These are phyloP conservation scores for Xylocopa sonorina DNA, from an alignment of 1,140 invertebrate species.

Conservation along the genomic window DNA sequence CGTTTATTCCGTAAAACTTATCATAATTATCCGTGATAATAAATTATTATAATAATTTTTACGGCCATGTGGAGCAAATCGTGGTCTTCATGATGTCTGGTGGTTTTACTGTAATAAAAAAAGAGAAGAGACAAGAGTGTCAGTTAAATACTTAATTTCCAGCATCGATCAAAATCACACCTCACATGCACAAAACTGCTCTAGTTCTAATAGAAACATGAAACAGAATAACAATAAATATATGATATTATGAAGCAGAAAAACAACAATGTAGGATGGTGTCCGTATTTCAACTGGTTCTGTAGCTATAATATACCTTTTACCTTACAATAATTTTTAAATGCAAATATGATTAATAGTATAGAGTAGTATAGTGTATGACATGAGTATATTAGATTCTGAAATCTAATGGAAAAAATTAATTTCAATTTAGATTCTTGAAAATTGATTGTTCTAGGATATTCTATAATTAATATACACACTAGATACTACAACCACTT, in stretches of 20 bases:
- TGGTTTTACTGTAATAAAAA: slow-evolving; percentile 76
- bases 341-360: slow-evolving; percentile 18
- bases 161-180: slow-evolving; percentile 20
- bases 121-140: slow-evolving; percentile 38
- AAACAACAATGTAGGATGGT: neutral
- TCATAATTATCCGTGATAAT: slow-evolving; percentile 66
- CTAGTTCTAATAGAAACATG: slow-evolving; percentile 1
- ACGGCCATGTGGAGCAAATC: slow-evolving; percentile 63
- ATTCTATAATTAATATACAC: neutral
- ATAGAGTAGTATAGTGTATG: too few relatives aligned
- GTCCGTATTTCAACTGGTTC: neutral
- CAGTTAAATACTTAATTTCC: slow-evolving; percentile 41
- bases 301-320: neutral
- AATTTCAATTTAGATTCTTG: neutral
- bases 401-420: neutral
- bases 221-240: neutral
- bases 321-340: slow-evolving; percentile 7
- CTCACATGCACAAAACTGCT: slow-evolving; percentile 48
- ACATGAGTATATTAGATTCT: too few relatives aligned
- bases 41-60: slow-evolving; percentile 76
- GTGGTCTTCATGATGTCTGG: slow-evolving; percentile 66
- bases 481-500: neutral
- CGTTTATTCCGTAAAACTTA: slow-evolving; percentile 73
- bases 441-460: neutral
- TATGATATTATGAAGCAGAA: neutral